These are phyloP conservation scores for Amblyopsis rosae DNA, from an alignment of 2,113 vertebrate genomes.

Conservation along the genomic window DNA sequence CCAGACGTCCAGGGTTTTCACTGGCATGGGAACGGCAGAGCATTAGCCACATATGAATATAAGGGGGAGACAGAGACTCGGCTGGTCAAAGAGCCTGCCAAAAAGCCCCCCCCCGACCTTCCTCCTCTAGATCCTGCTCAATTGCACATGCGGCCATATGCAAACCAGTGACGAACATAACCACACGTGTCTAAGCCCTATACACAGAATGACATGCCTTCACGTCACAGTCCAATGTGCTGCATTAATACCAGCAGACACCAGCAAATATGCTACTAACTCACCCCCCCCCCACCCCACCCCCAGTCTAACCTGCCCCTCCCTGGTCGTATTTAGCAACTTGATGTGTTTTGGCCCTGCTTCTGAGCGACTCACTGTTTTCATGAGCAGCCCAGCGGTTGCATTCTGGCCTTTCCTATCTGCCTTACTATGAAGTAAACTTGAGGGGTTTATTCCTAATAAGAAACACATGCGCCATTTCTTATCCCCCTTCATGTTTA, in stretches of 20 bases:
- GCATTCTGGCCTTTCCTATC: slow-evolving; percentile 21
- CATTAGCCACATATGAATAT: slow-evolving; percentile 67
- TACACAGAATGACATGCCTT: slow-evolving; percentile 5
- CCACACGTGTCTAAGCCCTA: slow-evolving; percentile 7
- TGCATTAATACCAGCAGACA: slow-evolving; percentile 4
- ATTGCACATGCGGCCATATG: background rate
- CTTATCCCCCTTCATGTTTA: slow-evolving; percentile 37
- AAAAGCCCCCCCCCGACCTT: slow-evolving; percentile 32
- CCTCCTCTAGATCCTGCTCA: slow-evolving; percentile 48
- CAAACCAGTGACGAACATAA: background rate
- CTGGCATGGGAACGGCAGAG: slow-evolving; percentile 68
- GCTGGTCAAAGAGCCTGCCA: slow-evolving; percentile 66
- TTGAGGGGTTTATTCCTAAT: slow-evolving; percentile 51
- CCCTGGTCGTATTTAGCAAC: slow-evolving; percentile 35
- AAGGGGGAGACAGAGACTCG: slow-evolving; percentile 55
- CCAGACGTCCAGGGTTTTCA: slow-evolving; percentile 61
- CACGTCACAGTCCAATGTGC: background rate
- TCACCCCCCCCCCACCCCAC: no score
- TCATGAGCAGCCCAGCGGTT: slow-evolving; percentile 21
- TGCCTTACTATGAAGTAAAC: slow-evolving; percentile 30
- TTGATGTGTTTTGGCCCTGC: slow-evolving; percentile 25
- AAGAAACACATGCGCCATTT: slow-evolving; percentile 50
- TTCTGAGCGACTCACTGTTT: slow-evolving; percentile 23
- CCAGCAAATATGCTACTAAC: slow-evolving; percentile 16
- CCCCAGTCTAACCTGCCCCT: slow-evolving; percentile 7